phyloP scores from a whole-genome alignment of 2,888 invertebrate genomes.

The Lochmaea capreae region DNA sequence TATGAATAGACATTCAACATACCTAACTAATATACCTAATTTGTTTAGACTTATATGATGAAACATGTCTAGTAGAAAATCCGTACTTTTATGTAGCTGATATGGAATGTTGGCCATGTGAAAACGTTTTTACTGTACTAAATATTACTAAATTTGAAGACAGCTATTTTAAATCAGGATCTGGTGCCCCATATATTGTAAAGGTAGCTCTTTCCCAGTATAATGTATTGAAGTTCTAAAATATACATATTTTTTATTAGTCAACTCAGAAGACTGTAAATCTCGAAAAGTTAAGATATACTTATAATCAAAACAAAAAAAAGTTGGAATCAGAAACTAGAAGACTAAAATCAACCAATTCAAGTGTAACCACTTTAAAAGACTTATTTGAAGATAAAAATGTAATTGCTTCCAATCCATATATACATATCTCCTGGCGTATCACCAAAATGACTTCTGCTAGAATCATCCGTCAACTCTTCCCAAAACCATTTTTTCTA shows the following conservation, averaged over 20 bases:
- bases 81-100: slow-evolving; percentile 85
- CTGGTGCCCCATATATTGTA: slow-evolving; percentile 71
- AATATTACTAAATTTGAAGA: slow-evolving; percentile 73
- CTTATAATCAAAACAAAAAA: slow-evolving; percentile 72
- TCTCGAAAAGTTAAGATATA: slow-evolving; percentile 68
- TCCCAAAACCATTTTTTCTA: slow-evolving; percentile 78
- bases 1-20: not conserved
- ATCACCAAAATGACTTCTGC: slow-evolving; percentile 82
- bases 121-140: slow-evolving; percentile 75
- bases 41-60: slow-evolving; percentile 79
- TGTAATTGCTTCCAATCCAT: slow-evolving; percentile 49
- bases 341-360: slow-evolving; percentile 66
- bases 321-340: slow-evolving; percentile 74
- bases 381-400: slow-evolving; percentile 52
- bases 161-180: slow-evolving; percentile 63
- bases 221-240: too few relatives aligned
- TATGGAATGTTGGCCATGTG: slow-evolving; percentile 88
- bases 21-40: slow-evolving; percentile 16
- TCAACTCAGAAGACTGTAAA: slow-evolving; percentile 71
- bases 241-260: slow-evolving; percentile 61
- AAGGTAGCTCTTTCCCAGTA: slow-evolving; percentile 58
- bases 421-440: slow-evolving; percentile 71
- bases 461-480: slow-evolving; percentile 76
- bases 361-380: slow-evolving; percentile 49
- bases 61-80: slow-evolving; percentile 85